A percentile compares a stretch with the other conserved stretches of the same genome.
Conservation (phyloP, 1,140 invertebrate species). For the Nylanderia fulva region DNA sequence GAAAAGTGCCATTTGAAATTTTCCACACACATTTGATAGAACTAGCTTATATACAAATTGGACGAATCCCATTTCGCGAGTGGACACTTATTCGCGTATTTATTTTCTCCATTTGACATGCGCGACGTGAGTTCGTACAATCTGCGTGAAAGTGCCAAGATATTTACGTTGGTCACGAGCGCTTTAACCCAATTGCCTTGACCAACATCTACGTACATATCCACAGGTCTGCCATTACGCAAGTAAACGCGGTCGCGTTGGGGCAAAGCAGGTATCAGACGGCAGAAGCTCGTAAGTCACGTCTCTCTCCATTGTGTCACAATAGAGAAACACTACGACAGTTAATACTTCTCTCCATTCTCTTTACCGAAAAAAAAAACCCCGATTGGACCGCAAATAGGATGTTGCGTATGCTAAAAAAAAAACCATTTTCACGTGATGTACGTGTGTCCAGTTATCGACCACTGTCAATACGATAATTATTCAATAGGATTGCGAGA, state of each 20-base stretch:
- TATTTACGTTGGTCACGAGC: conserved; percentile 50
- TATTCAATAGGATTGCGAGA: neutral
- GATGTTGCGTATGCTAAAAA: neutral
- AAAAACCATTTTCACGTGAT: conserved; percentile 28
- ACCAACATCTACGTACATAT: conserved; percentile 78
- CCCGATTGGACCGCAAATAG: neutral
- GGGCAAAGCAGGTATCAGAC: conserved; percentile 50
- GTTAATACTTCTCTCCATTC: neutral
- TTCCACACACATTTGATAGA: neutral
- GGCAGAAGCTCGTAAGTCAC: conserved; percentile 61
- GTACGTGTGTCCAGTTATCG: conserved; percentile 27
- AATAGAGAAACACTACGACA: conserved; percentile 49
- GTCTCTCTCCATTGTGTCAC: conserved; percentile 51
- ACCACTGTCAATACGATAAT: conserved; percentile 39
- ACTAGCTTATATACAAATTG: neutral
- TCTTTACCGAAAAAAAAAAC: neutral
- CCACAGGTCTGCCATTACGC: conserved; percentile 53
- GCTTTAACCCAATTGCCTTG: conserved; percentile 83
- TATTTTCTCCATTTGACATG: conserved; percentile 12
- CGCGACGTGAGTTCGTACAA: conserved; percentile 21
- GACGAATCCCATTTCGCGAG: neutral
- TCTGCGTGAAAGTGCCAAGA: conserved; percentile 53
- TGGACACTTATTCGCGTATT: neutral
- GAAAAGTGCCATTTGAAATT: neutral
- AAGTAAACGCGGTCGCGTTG: conserved; percentile 50